Base-by-base conservation (phyloP, 2,888 invertebrate genomes). In the Teleogryllus oceanicus region DNA sequence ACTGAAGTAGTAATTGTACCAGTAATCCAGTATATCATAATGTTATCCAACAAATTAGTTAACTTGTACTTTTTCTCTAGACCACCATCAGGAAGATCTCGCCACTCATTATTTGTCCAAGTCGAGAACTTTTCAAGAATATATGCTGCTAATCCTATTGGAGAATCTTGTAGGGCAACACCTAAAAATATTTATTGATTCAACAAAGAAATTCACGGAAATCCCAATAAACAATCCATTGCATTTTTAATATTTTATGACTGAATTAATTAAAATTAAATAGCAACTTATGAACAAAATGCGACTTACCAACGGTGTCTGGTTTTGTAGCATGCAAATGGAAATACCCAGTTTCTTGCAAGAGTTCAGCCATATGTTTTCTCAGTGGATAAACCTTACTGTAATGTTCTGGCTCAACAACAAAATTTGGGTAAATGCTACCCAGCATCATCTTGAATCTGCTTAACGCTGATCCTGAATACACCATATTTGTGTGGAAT, bases 401-500 rank as follows among this genome's bases (percentile, higher is more conserved):
- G 18, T 8, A 18, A 74, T 74, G n/a, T 8, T 74, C 5, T 74
- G 18, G 4, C 1, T 74, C 74, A 74, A 74, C 74, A n/a, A 74
- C 18, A 11, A 74, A 10, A 11, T 5, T n/a, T 4, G 74, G 74
- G 18, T 20, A 74, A 20, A 74, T 18, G n/a, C 11, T 74, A 20
- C 74, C 74, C 18, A 74, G 74, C 5, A 74, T 74, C 74, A 18
- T 74, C 74, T 74, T 74, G n/a, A 20, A 18, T n/a, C 18, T 74
- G 74, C 1, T 74, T 74, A 20, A 74, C n/a, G 12, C 0, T 0
- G 87, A 84, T 11, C 85, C 80, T 0, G 84, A 82, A 5, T 85
- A 80, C 79, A 92, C 91, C 88, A 93, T 88, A 84, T 94, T 96
- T 2, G 90, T 87, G 84, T 94, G 94, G 78, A 89, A 86, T 0